Percentiles rank a stretch among this genome's conserved stretches.
Conservation (phyloP, 2,797 vertebrate genomes). For the Lepus townsendii region DNA sequence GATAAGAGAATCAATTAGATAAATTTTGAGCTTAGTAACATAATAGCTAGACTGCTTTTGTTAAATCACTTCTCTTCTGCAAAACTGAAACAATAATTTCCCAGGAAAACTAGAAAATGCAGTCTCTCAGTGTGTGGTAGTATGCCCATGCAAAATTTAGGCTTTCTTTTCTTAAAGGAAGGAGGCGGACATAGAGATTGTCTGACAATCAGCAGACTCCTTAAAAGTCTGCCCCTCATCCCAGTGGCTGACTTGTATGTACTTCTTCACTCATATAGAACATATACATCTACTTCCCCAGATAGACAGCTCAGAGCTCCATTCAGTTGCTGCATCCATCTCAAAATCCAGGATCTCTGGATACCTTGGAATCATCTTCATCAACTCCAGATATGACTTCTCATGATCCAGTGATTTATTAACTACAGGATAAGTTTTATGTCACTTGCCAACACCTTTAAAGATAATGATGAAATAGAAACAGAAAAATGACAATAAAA, state of each 20-base stretch:
- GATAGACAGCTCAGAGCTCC: background rate
- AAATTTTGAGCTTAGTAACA: background rate
- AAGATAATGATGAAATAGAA: background rate
- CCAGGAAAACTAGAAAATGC: background rate
- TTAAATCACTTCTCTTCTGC: background rate
- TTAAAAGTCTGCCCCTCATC: background rate
- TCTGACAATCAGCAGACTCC: background rate
- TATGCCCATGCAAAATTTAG: background rate
- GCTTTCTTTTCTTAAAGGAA: background rate
- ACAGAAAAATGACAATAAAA: background rate
- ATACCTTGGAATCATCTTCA: background rate
- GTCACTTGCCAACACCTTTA: background rate
- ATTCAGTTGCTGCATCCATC: background rate
- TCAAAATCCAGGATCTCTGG: background rate
- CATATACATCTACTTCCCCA: background rate
- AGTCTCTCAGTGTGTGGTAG: background rate
- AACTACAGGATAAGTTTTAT: background rate
- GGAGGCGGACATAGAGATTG: background rate
- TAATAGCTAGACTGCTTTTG: conserved; percentile 2
- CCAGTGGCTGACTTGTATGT: background rate
- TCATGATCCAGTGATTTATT: background rate
- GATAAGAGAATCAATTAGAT: background rate
- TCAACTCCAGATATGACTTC: background rate
- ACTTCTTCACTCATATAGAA: background rate
- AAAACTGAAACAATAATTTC: background rate